phyloP scores from a whole-genome alignment of 2,113 vertebrate genomes.

The Vulpes vulpes region DNA sequence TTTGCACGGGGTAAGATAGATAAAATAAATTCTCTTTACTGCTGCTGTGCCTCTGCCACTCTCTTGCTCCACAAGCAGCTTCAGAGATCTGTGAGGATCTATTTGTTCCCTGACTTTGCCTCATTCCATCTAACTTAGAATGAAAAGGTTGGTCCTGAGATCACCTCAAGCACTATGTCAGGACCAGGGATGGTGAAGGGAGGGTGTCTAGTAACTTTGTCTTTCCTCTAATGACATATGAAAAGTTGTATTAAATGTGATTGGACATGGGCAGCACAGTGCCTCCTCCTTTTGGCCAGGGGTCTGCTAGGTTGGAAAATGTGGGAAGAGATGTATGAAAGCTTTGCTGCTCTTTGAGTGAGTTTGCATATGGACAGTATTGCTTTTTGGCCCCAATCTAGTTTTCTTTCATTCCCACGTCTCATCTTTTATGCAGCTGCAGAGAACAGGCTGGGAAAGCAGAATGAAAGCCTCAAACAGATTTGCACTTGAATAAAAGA shows the following conservation, averaged over 20 bases:
- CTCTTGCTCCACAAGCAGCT: neutral
- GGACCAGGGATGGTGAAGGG: neutral
- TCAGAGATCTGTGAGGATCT: neutral
- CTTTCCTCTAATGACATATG: slow-evolving; percentile 6
- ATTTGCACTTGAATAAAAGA: slow-evolving; percentile 76
- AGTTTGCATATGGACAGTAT: slow-evolving; percentile 73
- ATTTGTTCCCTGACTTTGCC: neutral
- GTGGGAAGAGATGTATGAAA: slow-evolving; percentile 21
- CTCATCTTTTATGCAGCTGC: slow-evolving; percentile 75
- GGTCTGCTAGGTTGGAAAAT: slow-evolving; percentile 64
- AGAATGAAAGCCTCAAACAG: slow-evolving; percentile 58
- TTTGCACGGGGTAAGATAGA: neutral
- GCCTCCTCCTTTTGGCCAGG: slow-evolving; percentile 21
- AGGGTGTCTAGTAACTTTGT: neutral
- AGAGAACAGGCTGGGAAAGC: slow-evolving; percentile 55
- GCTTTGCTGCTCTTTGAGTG: slow-evolving; percentile 63
- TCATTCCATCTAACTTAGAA: neutral
- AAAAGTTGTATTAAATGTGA: slow-evolving; percentile 63
- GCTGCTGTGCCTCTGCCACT: neutral
- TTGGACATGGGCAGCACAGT: neutral
- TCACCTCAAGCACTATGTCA: neutral
- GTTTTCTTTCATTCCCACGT: slow-evolving; percentile 77
- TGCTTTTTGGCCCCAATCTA: slow-evolving; percentile 73
- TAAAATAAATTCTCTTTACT: slow-evolving; percentile 2
- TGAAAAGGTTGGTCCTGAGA: neutral